Conservation (phyloP, 2,797 vertebrate species). For the Anguilla pacifica region DNA sequence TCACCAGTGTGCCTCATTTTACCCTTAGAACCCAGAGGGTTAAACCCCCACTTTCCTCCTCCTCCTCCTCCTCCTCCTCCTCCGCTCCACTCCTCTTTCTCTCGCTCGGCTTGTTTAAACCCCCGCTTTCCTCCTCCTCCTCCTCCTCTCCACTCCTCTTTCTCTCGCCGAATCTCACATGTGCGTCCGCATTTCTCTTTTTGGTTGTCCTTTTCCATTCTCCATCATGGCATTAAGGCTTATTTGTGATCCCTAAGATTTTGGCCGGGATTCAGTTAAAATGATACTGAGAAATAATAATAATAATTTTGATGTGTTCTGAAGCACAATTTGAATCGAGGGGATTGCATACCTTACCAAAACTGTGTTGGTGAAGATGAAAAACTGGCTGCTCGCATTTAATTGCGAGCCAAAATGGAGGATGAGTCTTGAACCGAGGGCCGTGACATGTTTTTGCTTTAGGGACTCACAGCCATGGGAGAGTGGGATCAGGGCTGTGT, state of each 20-base stretch:
- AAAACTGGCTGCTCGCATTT: background rate
- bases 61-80: too few relatives aligned
- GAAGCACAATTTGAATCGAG: background rate
- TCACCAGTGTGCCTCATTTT: too few relatives aligned
- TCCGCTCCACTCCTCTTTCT: too few relatives aligned
- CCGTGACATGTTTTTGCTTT: background rate
- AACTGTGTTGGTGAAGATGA: background rate
- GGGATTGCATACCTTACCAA: background rate
- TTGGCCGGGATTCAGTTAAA: background rate
- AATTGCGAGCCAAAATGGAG: background rate
- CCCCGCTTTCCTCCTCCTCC: background rate
- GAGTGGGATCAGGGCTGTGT: background rate
- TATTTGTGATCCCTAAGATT: background rate
- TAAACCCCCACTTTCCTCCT: too few relatives aligned
- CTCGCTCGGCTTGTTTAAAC: constrained; percentile 11
- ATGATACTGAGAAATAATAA: background rate
- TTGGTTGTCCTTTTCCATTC: background rate
- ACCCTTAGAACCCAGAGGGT: too few relatives aligned
- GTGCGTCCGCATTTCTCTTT: background rate
- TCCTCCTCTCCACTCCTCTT: constrained; percentile 25
- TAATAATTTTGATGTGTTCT: background rate
- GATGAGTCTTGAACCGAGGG: background rate
- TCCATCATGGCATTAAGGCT: background rate
- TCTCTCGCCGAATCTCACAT: background rate
- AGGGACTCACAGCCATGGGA: too few relatives aligned